Evolutionary conservation across 2,797 vertebrate genomes (phyloP).

Genomic region (Danio tinwini): DNA sequence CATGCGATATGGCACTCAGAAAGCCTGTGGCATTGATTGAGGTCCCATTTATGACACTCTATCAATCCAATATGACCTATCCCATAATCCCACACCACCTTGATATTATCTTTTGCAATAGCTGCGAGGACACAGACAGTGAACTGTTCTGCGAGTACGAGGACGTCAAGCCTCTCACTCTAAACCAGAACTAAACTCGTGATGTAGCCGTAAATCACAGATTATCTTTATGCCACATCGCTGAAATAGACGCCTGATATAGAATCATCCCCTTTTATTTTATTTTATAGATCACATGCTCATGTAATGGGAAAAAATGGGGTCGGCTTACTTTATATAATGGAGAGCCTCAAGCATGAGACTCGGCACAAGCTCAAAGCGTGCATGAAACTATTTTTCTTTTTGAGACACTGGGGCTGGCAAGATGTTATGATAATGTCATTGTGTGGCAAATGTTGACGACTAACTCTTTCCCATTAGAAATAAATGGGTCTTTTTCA

Average conservation of each 20-base stretch:
- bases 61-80: slow-evolving; percentile 51
- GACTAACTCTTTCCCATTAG: background rate
- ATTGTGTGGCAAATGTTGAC: background rate
- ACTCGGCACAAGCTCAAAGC: background rate
- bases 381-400: background rate
- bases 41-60: slow-evolving; percentile 40
- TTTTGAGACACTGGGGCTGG: background rate
- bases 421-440: background rate
- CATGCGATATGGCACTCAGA: slow-evolving; percentile 43
- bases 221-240: slow-evolving; percentile 4
- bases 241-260: slow-evolving; percentile 5
- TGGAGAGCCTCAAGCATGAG: slow-evolving; percentile 6
- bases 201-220: slow-evolving; percentile 36
- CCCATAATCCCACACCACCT: slow-evolving; percentile 35
- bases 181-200: slow-evolving; percentile 15
- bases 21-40: slow-evolving; percentile 49
- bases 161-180: slow-evolving; percentile 10
- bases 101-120: slow-evolving; percentile 26
- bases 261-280: slow-evolving; percentile 8
- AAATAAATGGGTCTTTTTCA: background rate
- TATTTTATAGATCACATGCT: slow-evolving; percentile 22
- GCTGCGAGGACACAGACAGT: slow-evolving; percentile 20
- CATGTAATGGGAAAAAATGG: slow-evolving; percentile 22
- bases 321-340: slow-evolving; percentile 20
- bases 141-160: slow-evolving; percentile 10